phyloP scores from a whole-genome alignment of 1,140 invertebrate species.

The Heliothis virescens region DNA sequence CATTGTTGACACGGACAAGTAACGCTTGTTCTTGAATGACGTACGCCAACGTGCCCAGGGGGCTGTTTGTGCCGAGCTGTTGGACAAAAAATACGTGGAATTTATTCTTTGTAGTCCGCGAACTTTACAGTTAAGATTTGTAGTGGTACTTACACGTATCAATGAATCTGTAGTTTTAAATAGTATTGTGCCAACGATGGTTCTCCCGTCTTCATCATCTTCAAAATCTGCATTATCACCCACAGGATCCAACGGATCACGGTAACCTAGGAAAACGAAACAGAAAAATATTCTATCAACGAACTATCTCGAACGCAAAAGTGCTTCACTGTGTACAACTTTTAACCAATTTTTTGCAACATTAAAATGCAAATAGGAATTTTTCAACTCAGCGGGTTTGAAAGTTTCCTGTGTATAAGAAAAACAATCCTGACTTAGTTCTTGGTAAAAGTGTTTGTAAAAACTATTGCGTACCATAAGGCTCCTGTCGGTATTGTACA shows the following conservation, averaged over 20 bases:
- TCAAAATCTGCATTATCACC: conserved; percentile 73
- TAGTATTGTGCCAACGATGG: conserved; percentile 78
- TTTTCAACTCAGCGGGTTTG: conserved; percentile 33
- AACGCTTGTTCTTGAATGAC: conserved; percentile 96
- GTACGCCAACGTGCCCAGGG: conserved; percentile 95
- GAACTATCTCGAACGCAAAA: conserved; percentile 27
- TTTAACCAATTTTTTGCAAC: conserved; percentile 35
- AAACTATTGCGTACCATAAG: conserved; percentile 69
- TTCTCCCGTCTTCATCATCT: conserved; percentile 79
- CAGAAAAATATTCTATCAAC: not conserved
- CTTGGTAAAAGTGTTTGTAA: conserved; percentile 35
- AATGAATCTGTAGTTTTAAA: conserved; percentile 80
- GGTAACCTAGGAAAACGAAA: conserved; percentile 60
- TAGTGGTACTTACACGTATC: conserved; percentile 64
- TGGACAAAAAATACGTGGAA: conserved; percentile 51
- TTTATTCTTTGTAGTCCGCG: not conserved
- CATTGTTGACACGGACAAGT: conserved; percentile 94
- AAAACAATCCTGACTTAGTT: conserved; percentile 42
- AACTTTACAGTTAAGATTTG: not conserved
- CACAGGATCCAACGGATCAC: conserved; percentile 67
- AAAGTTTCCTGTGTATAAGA: conserved; percentile 27
- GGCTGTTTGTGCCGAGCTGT: conserved; percentile 93
- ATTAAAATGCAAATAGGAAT: conserved; percentile 47
- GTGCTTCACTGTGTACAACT: conserved; percentile 18
- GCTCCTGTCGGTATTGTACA: conserved; percentile 74